Percentiles rank a stretch among this genome's conserved stretches.
phyloP scores from a whole-genome alignment of 2,113 vertebrate species.

The Brachyistius frenatus region DNA sequence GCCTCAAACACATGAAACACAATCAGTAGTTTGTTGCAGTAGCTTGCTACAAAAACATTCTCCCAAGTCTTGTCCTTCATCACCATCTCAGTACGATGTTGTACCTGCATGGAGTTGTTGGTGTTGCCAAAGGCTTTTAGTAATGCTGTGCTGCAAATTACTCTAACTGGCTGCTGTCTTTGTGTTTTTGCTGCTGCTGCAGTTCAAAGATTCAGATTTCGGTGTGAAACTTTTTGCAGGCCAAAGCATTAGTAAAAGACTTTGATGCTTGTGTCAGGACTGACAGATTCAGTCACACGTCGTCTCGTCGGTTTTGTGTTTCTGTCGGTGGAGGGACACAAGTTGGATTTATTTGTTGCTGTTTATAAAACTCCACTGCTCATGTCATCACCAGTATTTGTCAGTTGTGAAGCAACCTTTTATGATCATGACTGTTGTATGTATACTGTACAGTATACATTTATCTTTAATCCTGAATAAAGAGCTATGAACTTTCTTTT shows the following conservation, averaged over 20 bases:
- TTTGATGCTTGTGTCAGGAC: conserved; percentile 29
- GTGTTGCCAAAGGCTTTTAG: conserved; percentile 74
- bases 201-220: background rate
- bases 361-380: background rate
- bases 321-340: background rate
- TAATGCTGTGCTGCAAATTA: conserved; percentile 65
- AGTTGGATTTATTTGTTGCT: background rate
- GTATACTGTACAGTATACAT: too few species aligned
- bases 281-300: conserved; percentile 26
- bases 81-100: conserved; percentile 58
- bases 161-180: conserved; percentile 12
- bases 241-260: conserved; percentile 72
- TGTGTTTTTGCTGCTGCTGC: conserved; percentile 12
- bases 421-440: background rate
- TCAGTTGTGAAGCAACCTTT: conserved; percentile 44
- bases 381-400: conserved; percentile 17
- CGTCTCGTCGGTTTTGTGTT: conserved; percentile 28
- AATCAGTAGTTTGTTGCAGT: conserved; percentile 59
- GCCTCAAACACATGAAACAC: background rate
- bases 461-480: too few species aligned
- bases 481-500: too few species aligned
- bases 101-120: conserved; percentile 61
- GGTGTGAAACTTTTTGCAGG: conserved; percentile 8
- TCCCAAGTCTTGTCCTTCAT: conserved; percentile 67
- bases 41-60: conserved; percentile 75